Percentiles rank a stretch among this genome's conserved stretches.
Evolutionary conservation across 2,888 invertebrate genomes (phyloP).

Genomic region (Oscheius onirici): DNA sequence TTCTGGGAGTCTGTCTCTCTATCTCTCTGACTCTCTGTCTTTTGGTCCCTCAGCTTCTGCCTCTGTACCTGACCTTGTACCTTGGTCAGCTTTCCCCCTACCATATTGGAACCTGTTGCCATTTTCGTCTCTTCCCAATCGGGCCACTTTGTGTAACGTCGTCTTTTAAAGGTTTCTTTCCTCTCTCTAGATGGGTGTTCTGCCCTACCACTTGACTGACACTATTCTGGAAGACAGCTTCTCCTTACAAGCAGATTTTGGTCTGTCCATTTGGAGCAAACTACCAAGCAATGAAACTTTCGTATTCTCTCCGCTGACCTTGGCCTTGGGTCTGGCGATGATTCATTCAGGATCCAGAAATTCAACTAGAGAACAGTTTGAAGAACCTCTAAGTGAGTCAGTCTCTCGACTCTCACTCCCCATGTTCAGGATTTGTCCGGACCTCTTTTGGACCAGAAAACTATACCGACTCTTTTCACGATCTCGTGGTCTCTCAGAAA

Average conservation of each 20-base stretch:
- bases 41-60: too few species aligned
- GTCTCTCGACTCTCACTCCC: too few species aligned
- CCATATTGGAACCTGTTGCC: too few species aligned
- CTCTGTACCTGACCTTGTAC: too few species aligned
- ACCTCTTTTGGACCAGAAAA: not conserved
- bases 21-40: too few species aligned
- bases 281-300: slow-evolving; percentile 23
- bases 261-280: slow-evolving; percentile 26
- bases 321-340: slow-evolving; percentile 50
- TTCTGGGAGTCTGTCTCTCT: too few species aligned
- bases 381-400: not conserved
- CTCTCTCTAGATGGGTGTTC: not conserved
- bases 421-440: slow-evolving; percentile 8
- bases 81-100: too few species aligned
- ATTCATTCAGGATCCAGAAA: slow-evolving; percentile 38
- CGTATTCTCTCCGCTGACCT: slow-evolving; percentile 55
- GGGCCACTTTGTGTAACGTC: too few species aligned
- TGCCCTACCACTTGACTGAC: slow-evolving; percentile 2
- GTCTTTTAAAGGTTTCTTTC: too few species aligned
- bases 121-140: too few species aligned
- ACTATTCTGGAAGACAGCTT: not conserved
- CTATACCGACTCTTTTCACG: not conserved
- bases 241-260: slow-evolving; percentile 33
- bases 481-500: not conserved
- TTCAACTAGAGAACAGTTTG: not conserved